Evolutionary conservation across 2,113 vertebrate genomes (phyloP).

Genomic region (Rhombomys opimus): DNA sequence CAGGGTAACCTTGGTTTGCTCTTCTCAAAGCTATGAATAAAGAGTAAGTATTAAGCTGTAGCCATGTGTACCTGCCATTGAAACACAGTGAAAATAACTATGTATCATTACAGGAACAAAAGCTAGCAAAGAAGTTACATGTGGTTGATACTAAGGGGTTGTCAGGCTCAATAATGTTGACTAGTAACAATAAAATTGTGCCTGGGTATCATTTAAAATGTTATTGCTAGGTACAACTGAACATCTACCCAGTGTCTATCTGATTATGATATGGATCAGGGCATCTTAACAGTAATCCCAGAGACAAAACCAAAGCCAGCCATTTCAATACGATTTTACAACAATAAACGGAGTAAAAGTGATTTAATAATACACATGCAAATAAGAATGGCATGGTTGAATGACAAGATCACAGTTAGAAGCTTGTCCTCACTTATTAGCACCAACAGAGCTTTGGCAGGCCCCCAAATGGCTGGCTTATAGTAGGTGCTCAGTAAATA

Average conservation of each 20-base stretch:
- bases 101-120: not conserved
- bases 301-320: not conserved
- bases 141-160: not conserved
- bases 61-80: not conserved
- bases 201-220: not conserved
- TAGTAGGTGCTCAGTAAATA: not conserved
- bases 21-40: not conserved
- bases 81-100: not conserved
- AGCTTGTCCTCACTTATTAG: not conserved
- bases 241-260: not conserved
- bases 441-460: not conserved
- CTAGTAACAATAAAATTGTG: not conserved
- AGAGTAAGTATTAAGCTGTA: not conserved
- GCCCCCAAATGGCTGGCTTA: not conserved
- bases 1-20: slow-evolving; percentile 45
- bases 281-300: not conserved
- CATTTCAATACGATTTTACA: not conserved
- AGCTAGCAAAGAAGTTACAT: not conserved
- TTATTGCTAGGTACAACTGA: not conserved
- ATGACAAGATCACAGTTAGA: not conserved
- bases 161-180: not conserved
- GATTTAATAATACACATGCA: not conserved
- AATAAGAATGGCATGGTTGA: not conserved
- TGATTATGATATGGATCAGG: not conserved
- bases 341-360: not conserved